Conservation (phyloP, 1,140 invertebrate species). For the Drosophila azteca region DNA sequence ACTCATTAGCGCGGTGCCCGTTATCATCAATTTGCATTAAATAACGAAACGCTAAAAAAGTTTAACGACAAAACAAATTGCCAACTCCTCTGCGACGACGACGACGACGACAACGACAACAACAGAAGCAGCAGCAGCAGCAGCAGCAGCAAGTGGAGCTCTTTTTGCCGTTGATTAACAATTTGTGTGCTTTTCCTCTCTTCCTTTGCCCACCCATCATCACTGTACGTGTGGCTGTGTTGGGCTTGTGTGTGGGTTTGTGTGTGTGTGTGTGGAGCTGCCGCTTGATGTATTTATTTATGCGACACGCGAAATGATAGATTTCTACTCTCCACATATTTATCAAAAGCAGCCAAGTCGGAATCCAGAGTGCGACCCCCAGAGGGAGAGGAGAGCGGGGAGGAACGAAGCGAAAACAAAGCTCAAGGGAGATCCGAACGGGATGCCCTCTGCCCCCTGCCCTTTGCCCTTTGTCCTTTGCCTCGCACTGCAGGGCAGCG, state of each 20-base stretch:
- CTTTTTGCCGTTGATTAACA: conserved; percentile 42
- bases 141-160: neutral
- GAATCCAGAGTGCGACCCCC: conserved; percentile 6
- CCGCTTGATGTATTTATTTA: conserved; percentile 68
- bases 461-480: neutral
- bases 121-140: neutral
- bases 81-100: conserved; percentile 36
- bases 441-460: neutral
- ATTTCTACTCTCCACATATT: conserved; percentile 65
- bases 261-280: conserved; percentile 7
- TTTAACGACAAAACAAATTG: conserved; percentile 58
- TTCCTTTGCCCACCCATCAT: neutral
- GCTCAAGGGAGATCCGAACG: conserved; percentile 21
- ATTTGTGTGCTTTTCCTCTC: conserved; percentile 25
- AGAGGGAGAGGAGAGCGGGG: neutral
- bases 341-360: conserved; percentile 53
- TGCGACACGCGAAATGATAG: conserved; percentile 67
- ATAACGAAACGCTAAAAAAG: conserved; percentile 48
- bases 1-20: conserved; percentile 51
- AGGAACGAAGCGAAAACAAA: conserved; percentile 38
- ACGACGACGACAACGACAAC: neutral
- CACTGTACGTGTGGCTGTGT: conserved; percentile 7
- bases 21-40: conserved; percentile 59
- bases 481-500: conserved; percentile 19
- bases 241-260: neutral